These are phyloP conservation scores for Calliphora vicina DNA, from an alignment of 1,140 invertebrate species.

Conservation along the genomic window DNA sequence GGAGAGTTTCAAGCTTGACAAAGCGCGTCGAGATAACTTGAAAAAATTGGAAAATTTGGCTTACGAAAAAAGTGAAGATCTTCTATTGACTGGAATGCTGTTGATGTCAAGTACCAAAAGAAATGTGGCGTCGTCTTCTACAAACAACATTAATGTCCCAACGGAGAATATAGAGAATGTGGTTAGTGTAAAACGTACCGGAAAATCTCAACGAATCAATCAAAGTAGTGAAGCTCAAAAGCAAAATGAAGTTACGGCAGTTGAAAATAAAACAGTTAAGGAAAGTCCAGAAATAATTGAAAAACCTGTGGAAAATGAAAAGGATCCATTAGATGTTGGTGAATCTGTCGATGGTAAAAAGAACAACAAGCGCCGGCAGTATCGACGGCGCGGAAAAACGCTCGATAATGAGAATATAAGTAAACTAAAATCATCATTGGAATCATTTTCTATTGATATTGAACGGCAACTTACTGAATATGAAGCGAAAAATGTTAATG, in stretches of 20 bases:
- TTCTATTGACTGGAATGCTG: constrained; percentile 58
- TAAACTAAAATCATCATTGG: constrained; percentile 54
- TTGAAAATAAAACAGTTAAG: background rate
- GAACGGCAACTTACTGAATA: constrained; percentile 54
- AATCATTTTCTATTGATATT: constrained; percentile 59
- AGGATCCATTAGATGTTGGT: background rate
- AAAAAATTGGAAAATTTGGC: constrained; percentile 61
- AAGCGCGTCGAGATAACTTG: constrained; percentile 57
- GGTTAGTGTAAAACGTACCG: background rate
- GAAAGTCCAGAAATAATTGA: background rate
- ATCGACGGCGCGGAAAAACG: constrained; percentile 36
- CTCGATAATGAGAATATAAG: constrained; percentile 51
- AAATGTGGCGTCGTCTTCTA: constrained; percentile 39
- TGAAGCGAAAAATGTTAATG: constrained; percentile 43
- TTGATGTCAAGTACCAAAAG: constrained; percentile 60
- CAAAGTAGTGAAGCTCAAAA: constrained; percentile 27
- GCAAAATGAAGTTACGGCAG: constrained; percentile 21
- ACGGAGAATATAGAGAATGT: background rate
- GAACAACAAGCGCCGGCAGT: constrained; percentile 31
- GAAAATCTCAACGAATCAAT: background rate
- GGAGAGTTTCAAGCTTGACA: constrained; percentile 62
- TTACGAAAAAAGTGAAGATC: constrained; percentile 56
- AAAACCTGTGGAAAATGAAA: background rate
- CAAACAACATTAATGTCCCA: background rate
- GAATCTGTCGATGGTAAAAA: constrained; percentile 10